phyloP scores from a whole-genome alignment of 92 coral and sea anemone species.

The Blastomussa wellsi region DNA sequence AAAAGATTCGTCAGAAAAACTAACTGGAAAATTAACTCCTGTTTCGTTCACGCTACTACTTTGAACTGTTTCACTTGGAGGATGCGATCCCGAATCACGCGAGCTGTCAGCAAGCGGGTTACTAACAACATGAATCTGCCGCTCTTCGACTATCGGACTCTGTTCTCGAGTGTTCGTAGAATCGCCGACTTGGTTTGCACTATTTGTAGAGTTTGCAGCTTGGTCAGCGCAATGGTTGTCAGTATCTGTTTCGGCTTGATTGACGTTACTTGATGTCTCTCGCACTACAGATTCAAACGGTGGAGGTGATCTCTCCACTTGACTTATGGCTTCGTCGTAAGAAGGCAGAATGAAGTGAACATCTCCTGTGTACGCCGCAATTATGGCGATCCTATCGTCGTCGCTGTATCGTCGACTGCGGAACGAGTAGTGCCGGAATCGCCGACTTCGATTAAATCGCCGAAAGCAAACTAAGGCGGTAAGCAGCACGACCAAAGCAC shows the following conservation, averaged over 20 bases:
- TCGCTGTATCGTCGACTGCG: slow-evolving; percentile 85
- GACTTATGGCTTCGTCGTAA: slow-evolving; percentile 94
- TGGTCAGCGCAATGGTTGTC: slow-evolving; percentile 18
- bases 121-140: slow-evolving; percentile 47
- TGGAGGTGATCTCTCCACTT: slow-evolving; percentile 83
- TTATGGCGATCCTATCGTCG: slow-evolving; percentile 87
- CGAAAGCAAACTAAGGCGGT: slow-evolving; percentile 82
- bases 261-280: not conserved
- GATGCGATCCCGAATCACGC: not conserved
- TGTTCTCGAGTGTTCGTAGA: slow-evolving; percentile 24
- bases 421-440: slow-evolving; percentile 65
- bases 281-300: slow-evolving; percentile 79
- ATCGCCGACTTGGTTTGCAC: not conserved
- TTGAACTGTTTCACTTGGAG: not conserved
- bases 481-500: slow-evolving; percentile 84
- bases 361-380: slow-evolving; percentile 84
- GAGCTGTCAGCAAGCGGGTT: slow-evolving; percentile 50
- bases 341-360: slow-evolving; percentile 91
- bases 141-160: slow-evolving; percentile 34
- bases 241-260: slow-evolving; percentile 12
- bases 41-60: not conserved
- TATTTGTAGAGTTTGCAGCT: not conserved
- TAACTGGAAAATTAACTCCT: not conserved
- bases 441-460: slow-evolving; percentile 87
- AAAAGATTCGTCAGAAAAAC: not conserved